Evolutionary conservation across 2,113 vertebrate genomes (phyloP).

Genomic region (Dryoscopus gambensis): DNA sequence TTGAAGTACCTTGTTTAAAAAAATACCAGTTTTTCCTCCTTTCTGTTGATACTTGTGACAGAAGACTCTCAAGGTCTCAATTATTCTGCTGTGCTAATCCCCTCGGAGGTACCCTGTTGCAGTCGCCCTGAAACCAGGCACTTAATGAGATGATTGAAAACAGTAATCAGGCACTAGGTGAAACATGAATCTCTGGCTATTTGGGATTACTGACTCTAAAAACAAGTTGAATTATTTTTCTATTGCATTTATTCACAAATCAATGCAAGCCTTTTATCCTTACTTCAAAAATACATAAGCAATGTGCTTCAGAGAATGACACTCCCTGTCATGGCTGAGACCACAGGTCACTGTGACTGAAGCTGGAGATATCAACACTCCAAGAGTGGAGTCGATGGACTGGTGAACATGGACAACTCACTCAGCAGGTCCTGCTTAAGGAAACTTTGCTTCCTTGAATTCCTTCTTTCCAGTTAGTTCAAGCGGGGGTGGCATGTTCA

Average conservation of each 20-base stretch:
- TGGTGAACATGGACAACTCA: not conserved
- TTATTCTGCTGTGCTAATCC: not conserved
- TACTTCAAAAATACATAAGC: not conserved
- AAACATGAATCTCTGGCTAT: not conserved
- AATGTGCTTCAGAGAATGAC: not conserved
- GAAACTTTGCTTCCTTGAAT: not conserved
- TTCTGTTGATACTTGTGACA: not conserved
- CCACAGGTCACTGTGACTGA: not conserved
- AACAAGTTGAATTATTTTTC: not conserved
- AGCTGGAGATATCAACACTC: not conserved
- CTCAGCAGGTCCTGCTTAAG: not conserved
- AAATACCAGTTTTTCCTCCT: not conserved
- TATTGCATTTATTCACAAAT: not conserved
- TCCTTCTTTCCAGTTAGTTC: not conserved
- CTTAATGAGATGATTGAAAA: not conserved
- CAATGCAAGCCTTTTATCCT: not conserved
- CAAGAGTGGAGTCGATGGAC: not conserved
- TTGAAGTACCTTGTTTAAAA: not conserved
- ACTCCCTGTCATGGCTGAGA: not conserved
- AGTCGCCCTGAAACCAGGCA: not conserved
- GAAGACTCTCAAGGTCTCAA: not conserved
- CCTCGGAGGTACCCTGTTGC: accelerated
- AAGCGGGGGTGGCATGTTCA: not conserved
- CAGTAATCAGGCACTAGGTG: not conserved
- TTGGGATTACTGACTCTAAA: not conserved